Evolutionary conservation across 2,797 vertebrate species (phyloP).

Genomic region (Bradypodion ventrale): DNA sequence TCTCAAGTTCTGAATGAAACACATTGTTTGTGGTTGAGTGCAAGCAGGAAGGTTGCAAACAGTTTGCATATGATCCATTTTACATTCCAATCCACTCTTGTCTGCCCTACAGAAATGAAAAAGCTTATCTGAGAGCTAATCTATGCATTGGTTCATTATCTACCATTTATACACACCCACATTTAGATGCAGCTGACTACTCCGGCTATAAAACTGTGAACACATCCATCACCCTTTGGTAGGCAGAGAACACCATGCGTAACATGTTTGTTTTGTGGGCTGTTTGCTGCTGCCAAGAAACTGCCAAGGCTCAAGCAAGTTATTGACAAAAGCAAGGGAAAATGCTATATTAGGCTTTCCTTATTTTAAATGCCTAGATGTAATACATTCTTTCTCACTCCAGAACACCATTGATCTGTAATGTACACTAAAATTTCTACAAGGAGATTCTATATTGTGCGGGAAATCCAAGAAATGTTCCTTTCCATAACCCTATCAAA

Average conservation of each 20-base stretch:
- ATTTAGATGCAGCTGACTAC: neutral
- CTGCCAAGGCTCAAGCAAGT: neutral
- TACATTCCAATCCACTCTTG: neutral
- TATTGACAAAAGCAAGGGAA: neutral
- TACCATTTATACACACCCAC: neutral
- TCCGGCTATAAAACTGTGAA: neutral
- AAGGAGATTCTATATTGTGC: neutral
- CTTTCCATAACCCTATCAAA: no score
- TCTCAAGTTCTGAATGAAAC: neutral
- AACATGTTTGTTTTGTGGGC: neutral
- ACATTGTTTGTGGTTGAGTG: slow-evolving; percentile 24
- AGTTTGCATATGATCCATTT: slow-evolving; percentile 13
- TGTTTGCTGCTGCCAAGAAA: slow-evolving; percentile 36
- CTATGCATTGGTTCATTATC: neutral
- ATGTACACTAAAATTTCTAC: neutral
- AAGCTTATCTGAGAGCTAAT: neutral
- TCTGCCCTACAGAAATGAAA: no score
- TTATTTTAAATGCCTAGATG: neutral
- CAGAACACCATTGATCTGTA: no score
- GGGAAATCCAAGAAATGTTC: neutral
- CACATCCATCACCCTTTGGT: neutral
- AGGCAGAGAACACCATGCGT: neutral
- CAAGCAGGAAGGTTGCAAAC: slow-evolving; percentile 12
- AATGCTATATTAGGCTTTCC: neutral
- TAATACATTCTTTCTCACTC: no score